Percentiles rank a stretch among this genome's conserved stretches.
These are phyloP conservation scores for Fundulus diaphanus DNA, from an alignment of 2,797 vertebrate genomes.

Conservation along the genomic window DNA sequence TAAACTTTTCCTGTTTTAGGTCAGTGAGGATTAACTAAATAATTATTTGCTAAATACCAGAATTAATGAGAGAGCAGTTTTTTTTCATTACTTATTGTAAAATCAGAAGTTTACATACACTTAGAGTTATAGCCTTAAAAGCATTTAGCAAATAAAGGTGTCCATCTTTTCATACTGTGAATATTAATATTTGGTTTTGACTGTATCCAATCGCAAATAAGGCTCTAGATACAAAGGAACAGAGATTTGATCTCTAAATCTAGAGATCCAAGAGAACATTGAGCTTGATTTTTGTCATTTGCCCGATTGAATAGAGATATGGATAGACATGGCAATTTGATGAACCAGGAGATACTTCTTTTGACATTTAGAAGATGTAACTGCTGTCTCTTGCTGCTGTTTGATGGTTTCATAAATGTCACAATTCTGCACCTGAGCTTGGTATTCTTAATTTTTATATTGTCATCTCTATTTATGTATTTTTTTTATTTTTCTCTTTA, in stretches of 20 bases:
- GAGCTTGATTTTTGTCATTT: background rate
- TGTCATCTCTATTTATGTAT: background rate
- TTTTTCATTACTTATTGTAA: background rate
- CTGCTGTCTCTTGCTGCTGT: slow-evolving; percentile 17
- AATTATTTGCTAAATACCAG: background rate
- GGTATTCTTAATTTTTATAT: background rate
- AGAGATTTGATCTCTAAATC: background rate
- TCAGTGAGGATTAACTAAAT: background rate
- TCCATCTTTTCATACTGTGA: background rate
- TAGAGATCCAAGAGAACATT: background rate
- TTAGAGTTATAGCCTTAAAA: background rate
- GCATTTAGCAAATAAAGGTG: background rate
- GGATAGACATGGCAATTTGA: background rate
- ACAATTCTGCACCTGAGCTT: slow-evolving; percentile 3
- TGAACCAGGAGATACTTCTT: slow-evolving; percentile 11
- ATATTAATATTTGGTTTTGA: background rate
- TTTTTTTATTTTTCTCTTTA: background rate
- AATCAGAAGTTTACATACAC: background rate
- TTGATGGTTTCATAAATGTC: slow-evolving; percentile 3
- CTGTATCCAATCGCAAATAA: background rate
- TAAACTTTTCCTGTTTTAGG: background rate
- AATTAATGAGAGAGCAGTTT: background rate
- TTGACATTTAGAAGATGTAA: slow-evolving; percentile 34
- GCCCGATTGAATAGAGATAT: background rate
- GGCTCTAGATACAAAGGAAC: background rate